Evolutionary conservation across 2,888 invertebrate genomes (phyloP).

Genomic region (Eristalis tenax): DNA sequence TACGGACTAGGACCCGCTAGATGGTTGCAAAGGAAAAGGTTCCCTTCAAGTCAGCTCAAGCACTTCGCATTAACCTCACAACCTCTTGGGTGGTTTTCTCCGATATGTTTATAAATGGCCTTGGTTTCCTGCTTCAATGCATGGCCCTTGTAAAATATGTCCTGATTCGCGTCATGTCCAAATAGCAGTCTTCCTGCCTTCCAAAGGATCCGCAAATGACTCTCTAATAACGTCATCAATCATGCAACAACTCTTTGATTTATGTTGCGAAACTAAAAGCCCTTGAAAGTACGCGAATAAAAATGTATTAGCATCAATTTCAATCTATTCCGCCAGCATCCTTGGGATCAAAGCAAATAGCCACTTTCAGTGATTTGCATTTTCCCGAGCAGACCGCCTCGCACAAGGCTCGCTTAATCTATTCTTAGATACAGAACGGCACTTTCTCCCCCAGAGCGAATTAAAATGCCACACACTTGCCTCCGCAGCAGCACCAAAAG

Average conservation of each 20-base stretch:
- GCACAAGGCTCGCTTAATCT: not conserved
- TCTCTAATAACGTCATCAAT: not conserved
- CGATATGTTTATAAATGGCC: too few relatives aligned
- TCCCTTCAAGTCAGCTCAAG: too few relatives aligned
- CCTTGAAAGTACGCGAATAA: not conserved
- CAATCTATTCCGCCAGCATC: conserved; percentile 3
- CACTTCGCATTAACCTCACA: too few relatives aligned
- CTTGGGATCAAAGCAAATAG: conserved; percentile 15
- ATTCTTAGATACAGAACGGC: not conserved
- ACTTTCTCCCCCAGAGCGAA: not conserved
- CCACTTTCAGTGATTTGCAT: conserved; percentile 28
- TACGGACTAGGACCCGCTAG: too few relatives aligned
- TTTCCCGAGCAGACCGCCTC: not conserved
- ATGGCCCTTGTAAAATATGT: too few relatives aligned
- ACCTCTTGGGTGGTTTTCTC: too few relatives aligned
- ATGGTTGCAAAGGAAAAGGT: too few relatives aligned
- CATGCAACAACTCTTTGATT: not conserved
- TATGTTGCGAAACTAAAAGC: not conserved
- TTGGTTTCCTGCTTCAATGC: too few relatives aligned
- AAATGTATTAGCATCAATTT: conserved; percentile 3
- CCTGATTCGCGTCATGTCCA: not conserved
- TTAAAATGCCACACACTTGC: conserved; percentile 15
- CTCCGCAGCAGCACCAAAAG: conserved; percentile 5
- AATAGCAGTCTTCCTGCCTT: too few relatives aligned
- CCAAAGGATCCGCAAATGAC: not conserved